A percentile compares a stretch with the other conserved stretches of the same genome.
phyloP scores from a whole-genome alignment of 2,113 vertebrate genomes.

The Eurypyga helias region DNA sequence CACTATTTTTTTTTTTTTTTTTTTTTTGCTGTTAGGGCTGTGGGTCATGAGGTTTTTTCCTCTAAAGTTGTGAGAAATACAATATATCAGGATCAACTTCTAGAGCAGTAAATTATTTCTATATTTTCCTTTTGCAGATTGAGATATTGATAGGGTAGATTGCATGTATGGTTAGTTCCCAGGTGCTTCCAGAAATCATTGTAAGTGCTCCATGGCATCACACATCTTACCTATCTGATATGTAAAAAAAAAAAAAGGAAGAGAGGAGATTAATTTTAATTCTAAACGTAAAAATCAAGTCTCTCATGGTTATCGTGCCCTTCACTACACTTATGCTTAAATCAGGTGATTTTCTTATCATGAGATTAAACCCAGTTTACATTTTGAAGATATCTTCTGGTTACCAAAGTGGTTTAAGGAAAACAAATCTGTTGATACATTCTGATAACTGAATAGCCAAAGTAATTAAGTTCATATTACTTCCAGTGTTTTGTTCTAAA shows the following conservation, averaged over 20 bases:
- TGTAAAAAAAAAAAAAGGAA: not conserved
- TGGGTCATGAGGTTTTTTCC: fast-evolving
- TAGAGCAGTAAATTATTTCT: not conserved
- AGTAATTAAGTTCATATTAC: not conserved
- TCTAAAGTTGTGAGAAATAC: not conserved
- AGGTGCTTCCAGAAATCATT: not conserved
- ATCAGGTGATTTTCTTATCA: not conserved
- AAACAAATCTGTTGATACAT: not conserved
- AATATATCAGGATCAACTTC: not conserved
- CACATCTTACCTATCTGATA: not conserved
- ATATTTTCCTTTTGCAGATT: not conserved
- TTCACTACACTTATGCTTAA: not conserved
- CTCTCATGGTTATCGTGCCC: not conserved
- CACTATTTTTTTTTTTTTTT: not conserved
- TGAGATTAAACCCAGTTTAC: not conserved
- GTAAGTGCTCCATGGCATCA: not conserved
- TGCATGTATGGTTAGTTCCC: not conserved
- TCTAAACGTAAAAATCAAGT: not conserved
- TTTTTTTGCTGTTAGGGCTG: not conserved
- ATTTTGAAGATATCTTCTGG: not conserved
- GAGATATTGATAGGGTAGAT: not conserved
- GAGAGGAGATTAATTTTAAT: not conserved
- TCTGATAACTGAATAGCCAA: not conserved
- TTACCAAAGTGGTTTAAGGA: not conserved
- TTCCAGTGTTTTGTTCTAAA: not conserved